Evolutionary conservation across 2,888 invertebrate species (phyloP), one percentile per base, ranked within the genome.

Genomic region (Psylliodes chrysocephalus): DNA sequence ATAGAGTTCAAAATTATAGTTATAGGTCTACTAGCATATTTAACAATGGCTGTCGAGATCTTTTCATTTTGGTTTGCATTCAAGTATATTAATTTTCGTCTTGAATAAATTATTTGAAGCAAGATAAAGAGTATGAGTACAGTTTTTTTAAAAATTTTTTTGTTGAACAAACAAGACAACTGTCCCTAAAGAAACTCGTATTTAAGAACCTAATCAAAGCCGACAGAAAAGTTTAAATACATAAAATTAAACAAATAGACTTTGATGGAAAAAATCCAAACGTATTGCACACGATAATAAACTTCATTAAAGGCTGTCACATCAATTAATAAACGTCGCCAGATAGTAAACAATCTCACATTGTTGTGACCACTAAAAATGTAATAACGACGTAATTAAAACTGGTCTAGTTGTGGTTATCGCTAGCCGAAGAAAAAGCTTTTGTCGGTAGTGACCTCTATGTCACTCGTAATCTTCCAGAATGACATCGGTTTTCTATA

Each of bases 301-400:
- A 33, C 28, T 14, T 17, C 8, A 59, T 40, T 60, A 49, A 35
- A 57, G 4, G 53, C 44, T 59, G 56, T 44, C 53, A 53, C 60
- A 60, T 60, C 63, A 62, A 63, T 65, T 65, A 68, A 63, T 68
- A 60, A 63, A 60, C 54, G 63, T 64, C 64, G 42, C 38, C n/a
- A 33, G 40, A 22, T 17, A 53, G 44, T 64, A 52, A 63, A 53
- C 59, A 49, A 14, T 30, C n/a, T 61, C 60, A 60, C 59, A 56
- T 62, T 46, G 33, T 62, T 62, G 49, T 51, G 54, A 30, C 46
- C 38, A 60, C 35, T 44, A 44, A 60, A 64, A 64, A 54, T 55
- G 47, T 59, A 19, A 30, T 62, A 64, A 64, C 55, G 64, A 63
- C 56, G 62, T 60, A 60, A 68, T 65, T 65, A 53, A 53, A 62